Conservation (phyloP, 92 coral and sea anemone species). For the Parazoanthus darwini region DNA sequence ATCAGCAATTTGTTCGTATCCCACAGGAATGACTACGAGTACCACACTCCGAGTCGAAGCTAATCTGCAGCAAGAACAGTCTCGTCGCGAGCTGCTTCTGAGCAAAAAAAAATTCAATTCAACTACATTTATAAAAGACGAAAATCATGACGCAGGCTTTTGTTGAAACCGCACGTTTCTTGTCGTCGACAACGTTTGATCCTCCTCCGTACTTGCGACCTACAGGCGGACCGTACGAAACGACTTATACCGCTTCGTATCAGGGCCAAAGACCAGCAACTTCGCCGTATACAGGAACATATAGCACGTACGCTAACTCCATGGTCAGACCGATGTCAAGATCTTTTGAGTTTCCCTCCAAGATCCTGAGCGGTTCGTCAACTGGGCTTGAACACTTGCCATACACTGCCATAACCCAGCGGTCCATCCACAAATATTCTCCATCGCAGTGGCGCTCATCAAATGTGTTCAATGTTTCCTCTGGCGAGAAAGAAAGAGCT, state of each 20-base stretch:
- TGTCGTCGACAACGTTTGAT: conserved; percentile 88
- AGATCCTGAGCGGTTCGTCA: conserved; percentile 80
- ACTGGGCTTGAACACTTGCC: conserved; percentile 89
- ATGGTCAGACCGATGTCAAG: conserved; percentile 62
- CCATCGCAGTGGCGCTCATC: conserved; percentile 98
- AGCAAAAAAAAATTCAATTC: not conserved
- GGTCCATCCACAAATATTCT: conserved; percentile 77
- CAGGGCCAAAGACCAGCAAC: conserved; percentile 60
- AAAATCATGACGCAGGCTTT: conserved; percentile 73
- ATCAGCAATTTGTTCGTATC: too few relatives aligned
- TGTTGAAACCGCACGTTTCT: conserved; percentile 84
- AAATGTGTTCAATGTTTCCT: conserved; percentile 83
- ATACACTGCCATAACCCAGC: conserved; percentile 77
- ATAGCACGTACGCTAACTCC: conserved; percentile 48
- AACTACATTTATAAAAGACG: not conserved
- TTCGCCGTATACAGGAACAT: conserved; percentile 70
- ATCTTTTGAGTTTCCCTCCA: conserved; percentile 86
- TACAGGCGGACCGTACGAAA: conserved; percentile 89
- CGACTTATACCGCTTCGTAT: conserved; percentile 87
- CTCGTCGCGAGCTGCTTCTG: conserved; percentile 24
- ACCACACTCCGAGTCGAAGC: conserved; percentile 6
- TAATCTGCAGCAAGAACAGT: not conserved
- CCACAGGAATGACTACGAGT: too few relatives aligned
- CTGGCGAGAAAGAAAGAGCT: conserved; percentile 95
- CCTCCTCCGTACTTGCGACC: conserved; percentile 92